phyloP scores from a whole-genome alignment of 2,113 vertebrate genomes.

The Theristicus caerulescens region DNA sequence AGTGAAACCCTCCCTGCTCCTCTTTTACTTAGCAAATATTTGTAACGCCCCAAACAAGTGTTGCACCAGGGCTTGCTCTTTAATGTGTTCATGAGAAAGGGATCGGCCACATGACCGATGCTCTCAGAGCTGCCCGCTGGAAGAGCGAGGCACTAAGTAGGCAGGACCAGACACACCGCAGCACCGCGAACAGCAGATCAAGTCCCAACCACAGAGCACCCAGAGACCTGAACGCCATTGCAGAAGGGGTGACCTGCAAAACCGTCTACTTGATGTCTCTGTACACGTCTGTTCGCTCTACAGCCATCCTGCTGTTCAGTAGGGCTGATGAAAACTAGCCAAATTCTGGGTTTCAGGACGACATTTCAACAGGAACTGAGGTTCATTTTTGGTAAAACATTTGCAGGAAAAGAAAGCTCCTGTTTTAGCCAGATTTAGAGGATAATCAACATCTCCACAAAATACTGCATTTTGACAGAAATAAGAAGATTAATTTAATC shows the following conservation, averaged over 20 bases:
- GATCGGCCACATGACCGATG: accelerated
- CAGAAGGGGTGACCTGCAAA: neutral
- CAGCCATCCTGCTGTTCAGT: neutral
- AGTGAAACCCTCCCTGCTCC: neutral
- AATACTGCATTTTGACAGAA: neutral
- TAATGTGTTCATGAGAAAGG: neutral
- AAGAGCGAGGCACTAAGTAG: neutral
- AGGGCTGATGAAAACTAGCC: neutral
- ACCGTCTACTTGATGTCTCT: neutral
- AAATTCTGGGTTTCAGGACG: neutral
- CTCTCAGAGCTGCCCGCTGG: neutral
- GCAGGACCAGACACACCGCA: neutral
- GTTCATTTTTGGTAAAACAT: neutral
- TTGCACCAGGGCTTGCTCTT: neutral
- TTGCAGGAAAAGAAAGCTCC: neutral
- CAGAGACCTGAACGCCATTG: neutral
- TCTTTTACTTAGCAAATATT: neutral
- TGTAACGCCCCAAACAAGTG: accelerated
- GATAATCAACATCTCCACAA: neutral
- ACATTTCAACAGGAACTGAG: neutral
- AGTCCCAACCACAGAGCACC: accelerated
- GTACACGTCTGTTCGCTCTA: neutral
- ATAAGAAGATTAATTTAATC: neutral
- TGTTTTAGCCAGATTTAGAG: neutral
- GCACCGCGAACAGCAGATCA: neutral